Base-by-base conservation (phyloP, 2,113 vertebrate species). In the Macquaria ambigua region DNA sequence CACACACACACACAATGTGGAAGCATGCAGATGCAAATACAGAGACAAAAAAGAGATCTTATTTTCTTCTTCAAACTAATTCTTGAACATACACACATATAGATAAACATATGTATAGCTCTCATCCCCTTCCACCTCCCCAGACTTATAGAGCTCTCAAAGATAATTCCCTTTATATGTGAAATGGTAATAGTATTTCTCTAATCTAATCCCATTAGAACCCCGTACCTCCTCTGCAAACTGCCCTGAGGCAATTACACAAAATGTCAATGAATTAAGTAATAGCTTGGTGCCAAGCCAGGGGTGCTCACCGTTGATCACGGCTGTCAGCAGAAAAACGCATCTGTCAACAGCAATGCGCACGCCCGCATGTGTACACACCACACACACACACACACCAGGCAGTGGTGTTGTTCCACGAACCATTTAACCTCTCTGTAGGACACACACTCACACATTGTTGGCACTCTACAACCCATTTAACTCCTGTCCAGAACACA, bases 201-300 rank as follows among this genome's bases (percentile, higher is more conserved):
- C 84, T 93, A 94, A 95, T 94, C 93, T 94, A 95, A 95, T 95
- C 94, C 93, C 93, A 93, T 94, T 95, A 94, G 94, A 90, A 92
- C 85, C 86, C 86, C 39, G 68, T 84, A 84, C 90, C 90, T 94
- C 83, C 90, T 89, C 80, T 87, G 91, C 89, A 93, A 94, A 94
- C 92, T 91, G 90, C 87, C 93, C 93, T 46, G 62, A 95, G 94
- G 93, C 93, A 95, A 95, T 95, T 95, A 96, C 93, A 91, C 91
- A 83, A 95, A 96, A 96, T 95, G 94, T 95, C 94, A 95, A 93
- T 95, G 94, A 95, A 96, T 96, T 95, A 95, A 95, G 94, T 95
- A 95, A 94, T 95, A 95, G 92, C 94, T 95, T 94, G 94, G 94
- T 95, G 92, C 75, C 83, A 74, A 90, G 93, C 94, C 94, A 94